Evolutionary conservation across 2,888 invertebrate genomes (phyloP), one percentile per base, ranked within the genome.

Genomic region (Mimas tiliae): DNA sequence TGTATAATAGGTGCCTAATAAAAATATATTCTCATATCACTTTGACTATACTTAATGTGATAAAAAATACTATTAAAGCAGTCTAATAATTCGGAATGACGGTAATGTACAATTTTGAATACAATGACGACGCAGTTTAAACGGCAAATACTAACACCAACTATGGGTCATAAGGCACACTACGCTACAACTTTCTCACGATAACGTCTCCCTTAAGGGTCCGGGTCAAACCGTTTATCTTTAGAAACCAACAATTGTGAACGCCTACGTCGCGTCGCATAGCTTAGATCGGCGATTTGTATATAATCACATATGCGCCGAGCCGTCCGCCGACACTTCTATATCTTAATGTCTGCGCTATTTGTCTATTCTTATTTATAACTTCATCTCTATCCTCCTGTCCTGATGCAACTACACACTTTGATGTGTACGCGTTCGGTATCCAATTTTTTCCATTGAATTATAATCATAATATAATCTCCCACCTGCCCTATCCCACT

Each of bases 201-300:
- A 77, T 81, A 79, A 73, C 66, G 69, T 77, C 71, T 77, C 74
- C 74, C 78, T 73, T 62, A 67, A 72, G 76, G 75, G 76, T 75
- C 65, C 69, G 67, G 77, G 81, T 81, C 82, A 80, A 80, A 79
- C 79, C 73, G 79, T 83, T 84, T 85, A 85, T 88, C 84, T 78
- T 78, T 77, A 76, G 74, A 76, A 67, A 74, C 82, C 80, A 83
- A 79, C 83, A 77, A 85, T 83, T 78, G 83, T 74, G 77, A 73
- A 79, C 86, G 79, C 87, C 90, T 81, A 89, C 89, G 76, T 81
- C 27, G 27, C 27, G 27, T 27, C 27, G 27, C 27, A 4, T 27
- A 27, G 27, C 27, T 27, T 27, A 75, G 79, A 72, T 74, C 75
- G 69, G 75, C 77, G 83, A 88, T 87, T 86, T 88, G 88, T 87